Evolutionary conservation across 2,113 vertebrate genomes (phyloP), one percentile per base, ranked within the genome.

Genomic region (Chaetodon auriga): DNA sequence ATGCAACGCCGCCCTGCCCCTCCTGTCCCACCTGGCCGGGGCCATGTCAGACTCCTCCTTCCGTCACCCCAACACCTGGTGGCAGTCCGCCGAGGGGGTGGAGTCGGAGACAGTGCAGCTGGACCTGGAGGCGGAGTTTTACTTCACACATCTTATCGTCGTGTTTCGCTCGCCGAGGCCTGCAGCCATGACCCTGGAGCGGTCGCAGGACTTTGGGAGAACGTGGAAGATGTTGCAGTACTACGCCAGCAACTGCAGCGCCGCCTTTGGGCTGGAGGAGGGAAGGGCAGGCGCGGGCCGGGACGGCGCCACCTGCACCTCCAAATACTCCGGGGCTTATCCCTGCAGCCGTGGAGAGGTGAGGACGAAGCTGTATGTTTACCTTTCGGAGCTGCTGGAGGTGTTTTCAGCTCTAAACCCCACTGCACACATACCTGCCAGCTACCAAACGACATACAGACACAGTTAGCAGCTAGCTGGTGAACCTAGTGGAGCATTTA

Each of bases 281-380:
- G 92, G 89, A n/a, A 89, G 80, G 62, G 63, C 65, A 7, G 77
- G 64, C 0, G 19, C 1, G 2, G 89, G 85, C 0, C 90, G 84
- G 65, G 96, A 95, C 53, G 96, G 95, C 68, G 96, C 96, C 58
- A 60, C 92, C 78, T 99, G 98, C 93, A 99, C 96, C 58, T 97
- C 97, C 38, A 97, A 98, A 92, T 99, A 99, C 87, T 99, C 98
- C 0, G 94, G 88, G 60, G 95, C 96, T 19, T 95, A 95, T 70
- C 98, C 98, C 36, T 99, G 98, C 92, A 97, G 93, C 2, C 95
- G 97, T 84, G 98, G 98, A 95, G 98, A 99, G 98, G 98, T 99
- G 94, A 92, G 93, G 68, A 55, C 13, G 53, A 16, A 58, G 25
- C 49, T 69, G 8, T 45, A 2, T 38, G 62, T 78, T 30, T 25